A percentile compares a stretch with the other conserved stretches of the same genome.
Conservation (phyloP, 2,888 invertebrate genomes). For the Drosophila antonietae region DNA sequence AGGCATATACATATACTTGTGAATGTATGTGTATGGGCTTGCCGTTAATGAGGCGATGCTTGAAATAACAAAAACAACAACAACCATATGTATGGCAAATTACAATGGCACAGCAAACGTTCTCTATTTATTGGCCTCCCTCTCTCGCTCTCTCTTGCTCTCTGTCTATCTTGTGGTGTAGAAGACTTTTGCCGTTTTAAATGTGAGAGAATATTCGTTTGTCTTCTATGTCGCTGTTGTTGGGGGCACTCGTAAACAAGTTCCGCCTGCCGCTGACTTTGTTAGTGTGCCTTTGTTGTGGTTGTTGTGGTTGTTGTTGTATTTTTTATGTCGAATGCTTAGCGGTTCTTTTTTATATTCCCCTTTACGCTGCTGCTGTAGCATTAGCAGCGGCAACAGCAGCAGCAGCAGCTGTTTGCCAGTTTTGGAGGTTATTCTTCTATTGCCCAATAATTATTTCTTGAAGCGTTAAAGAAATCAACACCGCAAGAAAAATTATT, state of each 20-base stretch:
- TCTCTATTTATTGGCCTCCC: constrained; percentile 7
- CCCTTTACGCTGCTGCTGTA: constrained; percentile 19
- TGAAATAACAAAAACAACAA: constrained; percentile 23
- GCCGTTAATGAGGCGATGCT: constrained; percentile 52
- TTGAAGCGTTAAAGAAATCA: constrained; percentile 42
- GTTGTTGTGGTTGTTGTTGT: constrained; percentile 31
- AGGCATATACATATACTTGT: background rate
- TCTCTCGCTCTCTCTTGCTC: background rate
- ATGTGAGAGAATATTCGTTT: constrained; percentile 52
- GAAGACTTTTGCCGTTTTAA: constrained; percentile 57
- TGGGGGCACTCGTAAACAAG: constrained; percentile 45
- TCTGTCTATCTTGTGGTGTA: constrained; percentile 4
- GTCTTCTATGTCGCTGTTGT: constrained; percentile 22
- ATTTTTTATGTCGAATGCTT: constrained; percentile 46
- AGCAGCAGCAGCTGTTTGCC: constrained; percentile 26
- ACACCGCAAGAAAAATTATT: constrained; percentile 25
- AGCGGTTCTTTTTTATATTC: constrained; percentile 53
- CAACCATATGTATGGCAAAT: constrained; percentile 25
- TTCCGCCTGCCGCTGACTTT: constrained; percentile 53
- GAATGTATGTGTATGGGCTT: constrained; percentile 20
- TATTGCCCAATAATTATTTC: constrained; percentile 55
- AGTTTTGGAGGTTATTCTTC: constrained; percentile 52
- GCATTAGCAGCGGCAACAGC: constrained; percentile 32
- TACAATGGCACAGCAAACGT: constrained; percentile 35
- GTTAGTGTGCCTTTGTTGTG: constrained; percentile 2